Base-by-base conservation (phyloP, 2,888 invertebrate genomes). In the Criorhina ranunculi region DNA sequence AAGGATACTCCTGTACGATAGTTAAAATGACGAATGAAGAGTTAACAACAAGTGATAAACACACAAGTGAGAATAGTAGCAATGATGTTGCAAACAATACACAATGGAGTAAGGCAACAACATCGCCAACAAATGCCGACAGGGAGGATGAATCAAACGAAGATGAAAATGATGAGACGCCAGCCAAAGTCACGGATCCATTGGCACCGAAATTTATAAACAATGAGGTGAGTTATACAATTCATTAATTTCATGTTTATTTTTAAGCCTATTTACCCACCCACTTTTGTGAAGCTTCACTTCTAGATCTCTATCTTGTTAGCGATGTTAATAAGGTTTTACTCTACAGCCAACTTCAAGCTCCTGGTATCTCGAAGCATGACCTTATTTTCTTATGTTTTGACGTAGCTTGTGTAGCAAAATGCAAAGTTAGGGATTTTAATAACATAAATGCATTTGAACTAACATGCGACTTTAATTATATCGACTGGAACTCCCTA, bases 131-230 rank as follows among this genome's bases (percentile, higher is more conserved):
- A 51, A 86, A 72, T 46, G 72, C 35, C 12, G 76, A 75, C 3
- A 67, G 57, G n/a, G 67, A 66, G 7, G 90, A 90, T 33, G 91
- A 90, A 62, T 90, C 90, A 66, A 90, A 90, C 76, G 90, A 91
- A 37, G 90, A 91, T 49, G 91, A 91, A 57, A 89, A 88, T 64
- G 90, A 90, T 67, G 88, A 89, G 33, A 89, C 89, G 82, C 89
- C 90, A 29, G 89, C 91, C 60, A 91, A 91, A 82, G 91, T 89
- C 44, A 91, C 91, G 33, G 91, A 91, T 89, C 91, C 90, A 24
- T 87, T 91, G 80, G 91, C 91, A 17, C 91, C 91, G 8, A 91
- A 91, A 86, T 87, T 89, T 12, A 86, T 88, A 75, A 91, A 89
- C 85, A 91, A 91, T 82, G 91, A 91, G 90, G 91, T 89, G 86